Base-by-base conservation (phyloP, 2,797 vertebrate species). In the Mus spretus region DNA sequence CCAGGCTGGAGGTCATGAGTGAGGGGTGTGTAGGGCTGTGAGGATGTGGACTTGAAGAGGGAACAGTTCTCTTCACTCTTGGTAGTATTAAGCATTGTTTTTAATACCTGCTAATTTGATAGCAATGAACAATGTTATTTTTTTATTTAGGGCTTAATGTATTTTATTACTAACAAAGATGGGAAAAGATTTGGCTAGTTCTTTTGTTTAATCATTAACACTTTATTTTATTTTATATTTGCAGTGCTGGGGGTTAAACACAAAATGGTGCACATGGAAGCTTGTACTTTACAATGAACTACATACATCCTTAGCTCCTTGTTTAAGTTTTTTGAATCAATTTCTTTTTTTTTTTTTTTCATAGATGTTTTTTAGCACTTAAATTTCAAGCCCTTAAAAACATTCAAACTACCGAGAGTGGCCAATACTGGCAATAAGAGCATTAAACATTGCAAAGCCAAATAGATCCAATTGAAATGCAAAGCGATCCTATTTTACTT, bases 401-500 rank as follows among this genome's bases (percentile, higher is more conserved):
- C 6, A 83, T 70, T 96, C 9, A 96, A 93, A 50, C 55, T 75
- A 24, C 50, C 12, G 47, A 83, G 19, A 93, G 92, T 89, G 95
- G 92, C 17, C 47, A 91, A 67, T 61, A 72, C 44, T 24, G 28
- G 50, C 70, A 92, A 86, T 53, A 85, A 70, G 34, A 17, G 24
- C 63, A 90, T 96, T 59, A 89, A 97, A 90, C 79, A 83, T 44
- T 34, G 83, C 10, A 95, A 96, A 94, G 86, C 6, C 53, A 79
- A 86, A 85, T 5, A 65, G 55, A 65, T 34, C 70, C 81, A 92
- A 53, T 86, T 88, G 86, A 95, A 97, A 94, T 90, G 89, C 82
- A 97, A 92, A 95, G 55, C 63, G 79, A 78, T 92, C 17, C 8
- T 83, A 86, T 89, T 95, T 96, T 95, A 37, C 57, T 96, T 80